A percentile compares a stretch with the other conserved stretches of the same genome.
These are phyloP conservation scores for Polyergus mexicanus DNA, from an alignment of 1,140 invertebrate genomes.

Conservation along the genomic window DNA sequence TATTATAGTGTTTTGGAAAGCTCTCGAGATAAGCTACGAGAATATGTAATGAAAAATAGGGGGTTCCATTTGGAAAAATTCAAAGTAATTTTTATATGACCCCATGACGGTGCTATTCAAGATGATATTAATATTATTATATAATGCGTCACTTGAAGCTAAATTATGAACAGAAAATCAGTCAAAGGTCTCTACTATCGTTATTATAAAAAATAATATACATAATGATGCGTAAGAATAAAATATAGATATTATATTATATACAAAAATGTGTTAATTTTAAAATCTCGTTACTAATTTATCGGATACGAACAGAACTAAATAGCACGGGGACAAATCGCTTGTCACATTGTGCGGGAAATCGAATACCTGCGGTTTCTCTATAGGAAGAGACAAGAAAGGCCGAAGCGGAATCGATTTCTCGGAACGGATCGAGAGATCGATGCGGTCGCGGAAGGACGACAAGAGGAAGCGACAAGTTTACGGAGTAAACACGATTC, in stretches of 20 bases:
- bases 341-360: constrained; percentile 21
- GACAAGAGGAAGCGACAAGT: constrained; percentile 63
- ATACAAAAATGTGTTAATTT: not conserved
- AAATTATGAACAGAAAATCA: not conserved
- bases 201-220: not conserved
- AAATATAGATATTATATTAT: not conserved
- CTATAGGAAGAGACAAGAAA: constrained; percentile 66
- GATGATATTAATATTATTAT: too few species aligned
- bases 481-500: constrained; percentile 78
- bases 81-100: too few species aligned
- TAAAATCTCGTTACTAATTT: not conserved
- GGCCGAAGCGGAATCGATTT: constrained; percentile 76
- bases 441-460: constrained; percentile 68
- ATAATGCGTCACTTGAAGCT: too few species aligned
- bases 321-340: constrained; percentile 20
- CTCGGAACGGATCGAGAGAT: constrained; percentile 76
- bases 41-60: too few species aligned
- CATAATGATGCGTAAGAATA: not conserved
- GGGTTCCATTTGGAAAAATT: too few species aligned
- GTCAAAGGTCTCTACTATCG: not conserved
- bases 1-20: too few species aligned
- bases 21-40: too few species aligned
- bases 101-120: too few species aligned
- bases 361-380: constrained; percentile 52
- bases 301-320: not conserved